These are phyloP conservation scores for Lagorchestes hirsutus DNA, from an alignment of 2,797 vertebrate species.

Conservation along the genomic window DNA sequence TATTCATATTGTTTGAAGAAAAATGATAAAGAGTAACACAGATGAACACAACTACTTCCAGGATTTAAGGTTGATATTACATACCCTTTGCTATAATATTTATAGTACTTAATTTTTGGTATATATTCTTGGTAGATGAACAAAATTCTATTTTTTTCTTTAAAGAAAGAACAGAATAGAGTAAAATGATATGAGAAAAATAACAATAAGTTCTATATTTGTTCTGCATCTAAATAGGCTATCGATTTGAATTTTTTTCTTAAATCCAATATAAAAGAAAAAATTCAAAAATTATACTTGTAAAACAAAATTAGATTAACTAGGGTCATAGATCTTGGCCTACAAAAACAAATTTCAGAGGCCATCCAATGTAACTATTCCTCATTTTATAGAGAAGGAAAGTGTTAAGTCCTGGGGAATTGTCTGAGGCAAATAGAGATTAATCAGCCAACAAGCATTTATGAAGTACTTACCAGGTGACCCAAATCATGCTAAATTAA, in stretches of 20 bases:
- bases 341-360: not conserved
- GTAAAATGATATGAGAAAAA: not conserved
- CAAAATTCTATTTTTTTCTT: not conserved
- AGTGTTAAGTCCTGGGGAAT: not conserved
- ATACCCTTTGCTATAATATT: conserved; percentile 25
- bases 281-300: conserved; percentile 12
- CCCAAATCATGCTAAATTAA: not conserved
- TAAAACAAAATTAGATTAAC: not conserved
- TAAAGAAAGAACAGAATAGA: not conserved
- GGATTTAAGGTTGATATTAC: conserved; percentile 61
- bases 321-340: not conserved
- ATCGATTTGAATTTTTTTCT: not conserved
- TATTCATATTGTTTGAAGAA: conserved; percentile 84
- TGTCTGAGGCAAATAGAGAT: not conserved
- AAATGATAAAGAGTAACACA: conserved; percentile 66
- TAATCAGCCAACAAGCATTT: not conserved
- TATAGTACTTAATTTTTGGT: conserved; percentile 10
- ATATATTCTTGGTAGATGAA: conserved; percentile 21
- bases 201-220: not conserved
- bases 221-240: not conserved
- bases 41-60: conserved; percentile 76
- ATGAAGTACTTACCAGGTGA: not conserved
- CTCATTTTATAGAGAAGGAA: not conserved
- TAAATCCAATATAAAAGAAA: not conserved
- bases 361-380: not conserved